Evolutionary conservation across 1,140 invertebrate species (phyloP).

Genomic region (Orussus abietinus): DNA sequence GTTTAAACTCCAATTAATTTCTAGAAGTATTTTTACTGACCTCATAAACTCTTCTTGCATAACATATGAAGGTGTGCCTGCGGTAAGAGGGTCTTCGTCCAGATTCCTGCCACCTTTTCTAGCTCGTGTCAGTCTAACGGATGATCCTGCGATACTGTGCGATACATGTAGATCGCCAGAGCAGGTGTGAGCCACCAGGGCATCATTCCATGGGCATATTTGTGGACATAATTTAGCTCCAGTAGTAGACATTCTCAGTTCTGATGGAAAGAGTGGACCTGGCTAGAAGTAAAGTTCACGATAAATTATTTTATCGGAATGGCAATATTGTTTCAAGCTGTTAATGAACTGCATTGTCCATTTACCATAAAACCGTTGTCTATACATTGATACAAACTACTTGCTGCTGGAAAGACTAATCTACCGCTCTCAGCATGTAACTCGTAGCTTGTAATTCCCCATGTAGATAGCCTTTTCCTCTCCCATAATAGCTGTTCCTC

Average conservation of each 20-base stretch:
- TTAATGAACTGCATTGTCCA: conserved; percentile 2
- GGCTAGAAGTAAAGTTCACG: conserved; percentile 54
- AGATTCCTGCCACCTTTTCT: conserved; percentile 71
- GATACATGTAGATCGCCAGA: conserved; percentile 88
- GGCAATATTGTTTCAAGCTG: neutral
- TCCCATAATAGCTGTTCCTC: conserved; percentile 91
- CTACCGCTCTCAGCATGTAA: conserved; percentile 74
- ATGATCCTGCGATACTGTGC: conserved; percentile 68
- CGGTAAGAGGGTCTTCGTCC: conserved; percentile 79
- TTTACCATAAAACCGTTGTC: conserved; percentile 68
- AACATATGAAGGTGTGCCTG: conserved; percentile 93
- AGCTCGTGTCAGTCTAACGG: conserved; percentile 75
- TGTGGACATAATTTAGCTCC: conserved; percentile 81
- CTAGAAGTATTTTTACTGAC: conserved; percentile 24
- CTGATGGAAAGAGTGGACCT: conserved; percentile 66
- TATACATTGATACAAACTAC: conserved; percentile 75
- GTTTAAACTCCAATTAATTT: no score
- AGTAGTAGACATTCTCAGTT: conserved; percentile 62
- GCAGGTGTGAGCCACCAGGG: conserved; percentile 86
- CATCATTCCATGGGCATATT: conserved; percentile 84
- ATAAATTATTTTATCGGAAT: conserved; percentile 2
- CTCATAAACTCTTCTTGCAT: conserved; percentile 96
- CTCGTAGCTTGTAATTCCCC: conserved; percentile 93
- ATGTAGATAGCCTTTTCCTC: conserved; percentile 81
- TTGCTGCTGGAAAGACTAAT: conserved; percentile 86